These are phyloP conservation scores for Cathartes aura DNA, from an alignment of 2,113 vertebrate genomes.

Conservation along the genomic window DNA sequence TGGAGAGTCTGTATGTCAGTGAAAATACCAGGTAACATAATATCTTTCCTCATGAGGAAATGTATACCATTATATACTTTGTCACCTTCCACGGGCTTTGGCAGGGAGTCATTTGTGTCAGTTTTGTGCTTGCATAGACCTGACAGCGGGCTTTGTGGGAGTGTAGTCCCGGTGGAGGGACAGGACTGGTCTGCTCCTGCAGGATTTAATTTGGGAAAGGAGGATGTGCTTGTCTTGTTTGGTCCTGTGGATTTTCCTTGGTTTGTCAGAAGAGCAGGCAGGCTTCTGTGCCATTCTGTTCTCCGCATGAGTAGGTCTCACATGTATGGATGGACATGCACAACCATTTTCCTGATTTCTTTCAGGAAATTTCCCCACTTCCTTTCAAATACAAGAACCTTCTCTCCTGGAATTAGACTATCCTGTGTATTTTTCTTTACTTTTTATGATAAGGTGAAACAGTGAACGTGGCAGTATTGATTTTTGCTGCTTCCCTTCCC, in stretches of 20 bases:
- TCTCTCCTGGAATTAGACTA: not conserved
- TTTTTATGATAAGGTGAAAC: not conserved
- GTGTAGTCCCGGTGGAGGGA: not conserved
- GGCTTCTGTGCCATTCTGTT: not conserved
- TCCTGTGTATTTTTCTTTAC: not conserved
- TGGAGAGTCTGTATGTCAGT: not conserved
- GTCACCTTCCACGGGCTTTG: not conserved
- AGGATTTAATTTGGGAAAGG: not conserved
- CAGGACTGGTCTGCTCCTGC: not conserved
- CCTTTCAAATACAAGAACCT: not conserved
- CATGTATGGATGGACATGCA: not conserved
- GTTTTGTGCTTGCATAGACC: not conserved
- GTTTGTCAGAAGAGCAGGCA: not conserved
- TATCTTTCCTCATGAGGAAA: not conserved
- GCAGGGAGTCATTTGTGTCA: not conserved
- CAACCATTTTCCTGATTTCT: not conserved
- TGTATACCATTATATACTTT: rapidly evolving
- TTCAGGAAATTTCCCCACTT: not conserved
- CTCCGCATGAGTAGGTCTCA: not conserved
- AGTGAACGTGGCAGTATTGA: not conserved
- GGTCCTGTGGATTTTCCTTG: not conserved
- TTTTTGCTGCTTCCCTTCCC: not conserved
- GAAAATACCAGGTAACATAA: not conserved
- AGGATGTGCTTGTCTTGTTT: not conserved
- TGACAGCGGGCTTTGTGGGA: not conserved